Conservation (phyloP, 2,113 vertebrate species). For the Mionectes macconnelli region DNA sequence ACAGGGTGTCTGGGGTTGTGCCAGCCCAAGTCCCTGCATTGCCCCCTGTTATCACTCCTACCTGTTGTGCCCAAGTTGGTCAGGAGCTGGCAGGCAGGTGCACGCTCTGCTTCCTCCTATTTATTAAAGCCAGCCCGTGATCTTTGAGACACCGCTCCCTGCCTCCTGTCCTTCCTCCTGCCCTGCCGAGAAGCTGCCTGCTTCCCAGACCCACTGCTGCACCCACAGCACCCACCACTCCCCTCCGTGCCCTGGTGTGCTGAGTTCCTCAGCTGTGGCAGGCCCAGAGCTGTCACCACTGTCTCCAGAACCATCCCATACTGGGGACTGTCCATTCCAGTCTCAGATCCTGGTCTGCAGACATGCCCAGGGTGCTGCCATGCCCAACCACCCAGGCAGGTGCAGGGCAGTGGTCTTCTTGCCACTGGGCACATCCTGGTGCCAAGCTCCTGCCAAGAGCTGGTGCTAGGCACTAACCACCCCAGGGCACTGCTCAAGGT, state of each 20-base stretch:
- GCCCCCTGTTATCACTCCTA: not conserved
- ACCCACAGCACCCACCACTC: not conserved
- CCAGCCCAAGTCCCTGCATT: not conserved
- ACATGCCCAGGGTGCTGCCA: rapidly evolving
- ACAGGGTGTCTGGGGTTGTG: not conserved
- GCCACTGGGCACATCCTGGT: not conserved
- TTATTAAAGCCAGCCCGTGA: not conserved
- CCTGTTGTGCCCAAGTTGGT: not conserved
- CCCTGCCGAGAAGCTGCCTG: rapidly evolving
- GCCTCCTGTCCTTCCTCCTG: not conserved
- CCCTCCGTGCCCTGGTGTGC: no score
- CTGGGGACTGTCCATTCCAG: not conserved
- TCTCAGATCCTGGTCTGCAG: not conserved
- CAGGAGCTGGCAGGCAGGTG: not conserved
- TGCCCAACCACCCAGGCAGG: not conserved
- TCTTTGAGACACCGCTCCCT: conserved; percentile 48
- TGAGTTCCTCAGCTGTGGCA: not conserved
- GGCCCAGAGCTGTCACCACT: not conserved
- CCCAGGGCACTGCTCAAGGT: not conserved
- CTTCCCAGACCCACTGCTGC: not conserved
- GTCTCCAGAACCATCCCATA: not conserved
- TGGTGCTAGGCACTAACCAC: not conserved
- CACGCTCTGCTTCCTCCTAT: not conserved
- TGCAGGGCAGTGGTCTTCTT: not conserved
- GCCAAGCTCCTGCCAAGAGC: not conserved